A percentile compares a stretch with the other conserved stretches of the same genome.
Evolutionary conservation across 2,888 invertebrate genomes (phyloP).

Genomic region (Catocala nupta): DNA sequence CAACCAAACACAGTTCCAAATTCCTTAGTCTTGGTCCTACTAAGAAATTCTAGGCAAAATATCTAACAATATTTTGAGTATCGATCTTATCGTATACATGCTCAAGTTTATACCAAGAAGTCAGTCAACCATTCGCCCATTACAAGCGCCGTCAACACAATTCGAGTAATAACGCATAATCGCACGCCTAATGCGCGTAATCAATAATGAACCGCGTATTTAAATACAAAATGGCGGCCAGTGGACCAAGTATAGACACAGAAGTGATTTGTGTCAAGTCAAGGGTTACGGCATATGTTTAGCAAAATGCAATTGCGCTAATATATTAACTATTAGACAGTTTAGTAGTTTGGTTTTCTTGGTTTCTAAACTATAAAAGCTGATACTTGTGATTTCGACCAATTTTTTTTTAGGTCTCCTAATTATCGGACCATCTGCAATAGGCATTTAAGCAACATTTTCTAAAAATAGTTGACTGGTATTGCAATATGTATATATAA

Average conservation of each 20-base stretch:
- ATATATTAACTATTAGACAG: too few species aligned
- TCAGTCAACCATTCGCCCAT: conserved; percentile 1
- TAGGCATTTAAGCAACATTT: too few species aligned
- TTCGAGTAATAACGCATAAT: conserved; percentile 47
- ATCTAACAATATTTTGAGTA: too few species aligned
- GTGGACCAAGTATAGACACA: conserved; percentile 21
- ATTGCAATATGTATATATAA: too few species aligned
- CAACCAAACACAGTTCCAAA: not conserved
- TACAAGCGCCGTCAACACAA: conserved; percentile 19
- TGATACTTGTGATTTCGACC: too few species aligned
- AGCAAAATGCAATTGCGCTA: conserved; percentile 14
- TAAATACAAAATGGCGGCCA: conserved; percentile 39
- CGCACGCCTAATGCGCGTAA: conserved; percentile 44
- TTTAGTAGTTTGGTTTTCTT: conserved; percentile 5
- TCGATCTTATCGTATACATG: too few species aligned
- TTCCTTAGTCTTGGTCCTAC: not conserved
- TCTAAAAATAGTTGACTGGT: too few species aligned
- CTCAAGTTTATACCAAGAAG: too few species aligned
- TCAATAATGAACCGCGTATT: conserved; percentile 43
- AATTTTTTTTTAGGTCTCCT: too few species aligned
- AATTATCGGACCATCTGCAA: too few species aligned
- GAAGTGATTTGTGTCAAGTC: conserved; percentile 23
- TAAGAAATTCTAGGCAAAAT: not conserved
- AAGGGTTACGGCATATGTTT: conserved; percentile 1
- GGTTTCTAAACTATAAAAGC: not conserved